Evolutionary conservation across 2,888 invertebrate genomes (phyloP).

Genomic region (Drosophila prostipennis): DNA sequence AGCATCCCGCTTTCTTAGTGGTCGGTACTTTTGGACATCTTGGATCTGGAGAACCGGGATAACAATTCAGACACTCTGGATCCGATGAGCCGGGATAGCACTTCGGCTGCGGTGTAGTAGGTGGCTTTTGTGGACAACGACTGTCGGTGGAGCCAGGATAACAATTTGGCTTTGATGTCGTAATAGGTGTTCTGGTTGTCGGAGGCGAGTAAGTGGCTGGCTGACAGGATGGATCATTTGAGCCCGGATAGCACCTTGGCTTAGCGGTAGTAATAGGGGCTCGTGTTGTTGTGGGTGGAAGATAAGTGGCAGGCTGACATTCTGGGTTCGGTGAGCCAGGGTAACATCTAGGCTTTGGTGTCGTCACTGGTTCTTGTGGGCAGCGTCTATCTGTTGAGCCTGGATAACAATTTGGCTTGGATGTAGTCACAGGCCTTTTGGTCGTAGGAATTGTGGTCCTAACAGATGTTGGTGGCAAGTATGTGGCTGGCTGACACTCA

Average conservation of each 20-base stretch:
- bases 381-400: slow-evolving; percentile 67
- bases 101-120: slow-evolving; percentile 19
- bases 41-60: slow-evolving; percentile 30
- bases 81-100: slow-evolving; percentile 81
- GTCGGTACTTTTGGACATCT: slow-evolving; percentile 36
- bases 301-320: slow-evolving; percentile 13
- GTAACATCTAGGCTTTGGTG: slow-evolving; percentile 34
- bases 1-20: slow-evolving; percentile 62
- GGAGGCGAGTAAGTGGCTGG: background rate
- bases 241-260: slow-evolving; percentile 2
- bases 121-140: slow-evolving; percentile 14
- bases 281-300: background rate
- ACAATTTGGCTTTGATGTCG: slow-evolving; percentile 31
- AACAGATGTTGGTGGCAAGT: slow-evolving; percentile 18
- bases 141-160: slow-evolving; percentile 76
- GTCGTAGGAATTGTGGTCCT: slow-evolving; percentile 5
- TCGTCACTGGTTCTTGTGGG: slow-evolving; percentile 19
- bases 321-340: slow-evolving; percentile 68
- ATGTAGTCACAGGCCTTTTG: background rate
- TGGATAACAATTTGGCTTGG: slow-evolving; percentile 36
- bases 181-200: slow-evolving; percentile 24
- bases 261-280: background rate
- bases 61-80: slow-evolving; percentile 26
- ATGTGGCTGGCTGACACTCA: slow-evolving; percentile 24
- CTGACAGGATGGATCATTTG: background rate